Conservation (phyloP, 2,113 vertebrate genomes). For the Festucalex cinctus region DNA sequence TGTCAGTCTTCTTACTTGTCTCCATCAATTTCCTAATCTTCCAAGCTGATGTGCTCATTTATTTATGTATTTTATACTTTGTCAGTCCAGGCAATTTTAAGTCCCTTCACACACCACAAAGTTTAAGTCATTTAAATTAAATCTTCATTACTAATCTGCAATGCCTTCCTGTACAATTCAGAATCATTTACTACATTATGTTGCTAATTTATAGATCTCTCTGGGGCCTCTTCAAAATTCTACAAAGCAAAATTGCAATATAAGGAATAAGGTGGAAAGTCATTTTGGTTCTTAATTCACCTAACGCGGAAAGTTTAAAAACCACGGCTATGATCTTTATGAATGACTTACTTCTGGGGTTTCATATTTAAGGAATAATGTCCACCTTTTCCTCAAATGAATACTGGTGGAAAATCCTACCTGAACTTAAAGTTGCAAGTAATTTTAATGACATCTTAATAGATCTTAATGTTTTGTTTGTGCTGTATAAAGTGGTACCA, state of each 20-base stretch:
- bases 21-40: conserved; percentile 5
- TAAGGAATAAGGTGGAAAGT: neutral
- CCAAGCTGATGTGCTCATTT: neutral
- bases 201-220: neutral
- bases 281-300: neutral
- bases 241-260: neutral
- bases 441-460: conserved; percentile 1
- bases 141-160: neutral
- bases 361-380: conserved; percentile 10
- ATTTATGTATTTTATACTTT: neutral
- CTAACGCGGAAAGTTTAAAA: conserved; percentile 5
- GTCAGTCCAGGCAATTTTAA: neutral
- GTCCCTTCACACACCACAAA: neutral
- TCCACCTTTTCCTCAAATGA: conserved; percentile 10
- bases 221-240: neutral
- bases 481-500: neutral
- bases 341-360: conserved; percentile 8
- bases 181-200: neutral
- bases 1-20: conserved; percentile 26
- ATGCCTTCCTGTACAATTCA: neutral
- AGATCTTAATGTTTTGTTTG: neutral
- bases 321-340: conserved; percentile 15
- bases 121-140: neutral
- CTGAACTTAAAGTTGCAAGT: neutral
- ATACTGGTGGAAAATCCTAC: neutral